Evolutionary conservation across 2,113 vertebrate genomes (phyloP), one percentile per base, ranked within the genome.

Genomic region (Regulus satrapa): DNA sequence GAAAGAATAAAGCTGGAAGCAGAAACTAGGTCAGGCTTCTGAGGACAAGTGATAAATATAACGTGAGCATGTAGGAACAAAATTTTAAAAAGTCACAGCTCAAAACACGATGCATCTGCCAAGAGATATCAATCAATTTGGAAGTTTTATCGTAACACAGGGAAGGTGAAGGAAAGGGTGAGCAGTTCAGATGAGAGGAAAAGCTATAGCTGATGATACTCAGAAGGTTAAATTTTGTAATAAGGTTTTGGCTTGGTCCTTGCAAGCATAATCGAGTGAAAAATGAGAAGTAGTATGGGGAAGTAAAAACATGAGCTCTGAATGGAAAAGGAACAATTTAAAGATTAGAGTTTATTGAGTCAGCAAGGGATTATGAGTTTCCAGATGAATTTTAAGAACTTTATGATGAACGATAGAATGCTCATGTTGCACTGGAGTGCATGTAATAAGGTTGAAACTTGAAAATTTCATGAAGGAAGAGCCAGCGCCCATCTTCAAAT

Each of bases 1-100:
- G 41, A 76, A 80, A 73, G 32, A 54, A 94, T 85, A 43, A 85
- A 76, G 20, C 58, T 90, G 34, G 58, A 93, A 94, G 80, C 55
- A 95, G 68, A 97, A 97, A 95, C 46, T 95, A 88, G 96, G 94
- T 97, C 95, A 95, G 75, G 10, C 15, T 94, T 55, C 63, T 83
- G 62, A 90, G 71, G 62, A 89, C 0, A 8, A 85, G 17, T 92
- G 71, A 92, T 96, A 97, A 96, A 95, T 96, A 93, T 93, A 96
- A 92, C 85, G 81, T 93, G 75, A 92, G 90, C 41, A 52, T 40
- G 63, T 76, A 85, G 78, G 63, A 94, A 93, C 58, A 85, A 93
- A 83, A 76, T 80, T 93, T 79, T 25, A 8, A 92, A 94, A 94
- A 93, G 5, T 68, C 80, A 71, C 67, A 94, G 68, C 84, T 94